Evolutionary conservation across 2,888 invertebrate genomes (phyloP).

Genomic region (Elysia crispata): DNA sequence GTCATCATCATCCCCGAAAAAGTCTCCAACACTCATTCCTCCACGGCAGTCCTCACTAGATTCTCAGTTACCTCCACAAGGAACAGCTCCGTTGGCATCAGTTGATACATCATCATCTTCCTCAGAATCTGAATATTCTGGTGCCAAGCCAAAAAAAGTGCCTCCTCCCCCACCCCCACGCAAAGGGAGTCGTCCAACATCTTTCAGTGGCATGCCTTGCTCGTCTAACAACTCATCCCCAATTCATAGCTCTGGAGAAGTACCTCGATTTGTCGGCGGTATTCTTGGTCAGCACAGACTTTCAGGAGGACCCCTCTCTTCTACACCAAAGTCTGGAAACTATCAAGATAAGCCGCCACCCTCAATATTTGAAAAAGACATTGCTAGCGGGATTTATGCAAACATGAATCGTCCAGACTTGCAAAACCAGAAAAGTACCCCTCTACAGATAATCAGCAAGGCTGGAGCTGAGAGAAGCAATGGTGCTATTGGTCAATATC

Average conservation of each 20-base stretch:
- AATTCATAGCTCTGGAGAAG: conserved; percentile 3
- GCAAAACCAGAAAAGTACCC: conserved; percentile 56
- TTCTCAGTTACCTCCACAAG: neutral
- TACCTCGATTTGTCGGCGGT: conserved; percentile 41
- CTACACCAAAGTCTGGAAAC: conserved; percentile 58
- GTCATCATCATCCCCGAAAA: conserved; percentile 16
- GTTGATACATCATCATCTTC: neutral
- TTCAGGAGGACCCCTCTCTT: conserved; percentile 51
- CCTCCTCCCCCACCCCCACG: conserved; percentile 75
- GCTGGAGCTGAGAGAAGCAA: conserved; percentile 11
- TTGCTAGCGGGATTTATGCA: conserved; percentile 62
- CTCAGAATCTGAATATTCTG: neutral
- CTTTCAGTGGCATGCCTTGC: conserved; percentile 37
- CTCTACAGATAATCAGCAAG: conserved; percentile 48
- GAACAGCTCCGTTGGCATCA: neutral
- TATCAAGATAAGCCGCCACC: conserved; percentile 54
- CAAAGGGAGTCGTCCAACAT: conserved; percentile 61
- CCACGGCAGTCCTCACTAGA: neutral
- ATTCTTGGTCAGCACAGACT: conserved; percentile 40
- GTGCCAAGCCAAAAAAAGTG: conserved; percentile 63
- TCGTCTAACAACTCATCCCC: conserved; percentile 40
- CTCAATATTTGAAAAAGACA: conserved; percentile 63
- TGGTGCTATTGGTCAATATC: neutral
- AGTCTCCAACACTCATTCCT: conserved; percentile 25
- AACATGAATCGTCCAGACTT: conserved; percentile 64